Conservation (phyloP, 2,113 vertebrate genomes). For the Xenopus laevis region DNA sequence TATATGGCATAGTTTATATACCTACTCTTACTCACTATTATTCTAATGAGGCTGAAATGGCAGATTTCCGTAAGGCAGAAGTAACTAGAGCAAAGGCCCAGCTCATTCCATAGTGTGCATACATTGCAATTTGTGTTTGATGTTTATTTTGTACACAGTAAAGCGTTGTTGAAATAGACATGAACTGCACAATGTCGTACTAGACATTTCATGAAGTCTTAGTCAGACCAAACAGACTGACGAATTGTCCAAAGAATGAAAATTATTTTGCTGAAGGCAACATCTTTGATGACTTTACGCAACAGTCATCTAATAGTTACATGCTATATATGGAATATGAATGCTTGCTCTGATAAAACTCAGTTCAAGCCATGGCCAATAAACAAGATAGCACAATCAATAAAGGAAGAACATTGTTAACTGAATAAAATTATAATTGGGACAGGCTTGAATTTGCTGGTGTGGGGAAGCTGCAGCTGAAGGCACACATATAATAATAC, state of each 20-base stretch:
- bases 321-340: not conserved
- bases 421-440: no score
- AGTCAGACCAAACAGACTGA: not conserved
- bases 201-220: not conserved
- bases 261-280: slow-evolving; percentile 16
- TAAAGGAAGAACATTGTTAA: no score
- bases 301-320: not conserved
- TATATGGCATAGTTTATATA: no score
- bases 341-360: not conserved
- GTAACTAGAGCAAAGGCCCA: no score
- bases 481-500: no score
- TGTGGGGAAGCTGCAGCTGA: no score
- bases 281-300: slow-evolving; percentile 4
- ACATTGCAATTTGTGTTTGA: not conserved
- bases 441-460: no score
- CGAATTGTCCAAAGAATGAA: not conserved
- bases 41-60: no score
- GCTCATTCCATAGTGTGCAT: no score
- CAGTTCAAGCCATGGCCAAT: not conserved
- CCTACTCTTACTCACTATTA: no score
- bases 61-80: no score
- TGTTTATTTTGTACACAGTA: not conserved
- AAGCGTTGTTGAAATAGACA: not conserved
- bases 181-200: not conserved
- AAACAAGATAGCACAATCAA: not conserved